Conservation (phyloP, 2,888 invertebrate species). For the Ophion ellenae region DNA sequence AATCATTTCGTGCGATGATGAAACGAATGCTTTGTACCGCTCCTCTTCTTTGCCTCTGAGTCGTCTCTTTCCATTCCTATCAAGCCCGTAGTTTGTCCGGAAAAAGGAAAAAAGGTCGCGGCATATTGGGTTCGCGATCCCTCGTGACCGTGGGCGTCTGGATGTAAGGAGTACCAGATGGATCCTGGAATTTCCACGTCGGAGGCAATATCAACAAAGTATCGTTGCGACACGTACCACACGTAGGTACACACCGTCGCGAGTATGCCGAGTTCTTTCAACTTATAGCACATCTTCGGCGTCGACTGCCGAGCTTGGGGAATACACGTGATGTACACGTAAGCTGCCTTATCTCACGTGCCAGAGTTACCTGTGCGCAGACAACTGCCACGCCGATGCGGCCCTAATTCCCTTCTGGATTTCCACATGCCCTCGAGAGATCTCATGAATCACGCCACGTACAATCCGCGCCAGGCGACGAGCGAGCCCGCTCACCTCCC, state of each 20-base stretch:
- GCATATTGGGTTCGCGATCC: background rate
- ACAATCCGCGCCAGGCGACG: constrained; percentile 55
- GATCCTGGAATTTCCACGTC: constrained; percentile 29
- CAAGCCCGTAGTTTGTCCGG: background rate
- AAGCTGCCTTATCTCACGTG: constrained; percentile 42
- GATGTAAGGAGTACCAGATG: constrained; percentile 22
- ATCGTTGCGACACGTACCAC: constrained; percentile 48
- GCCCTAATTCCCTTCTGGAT: constrained; percentile 38
- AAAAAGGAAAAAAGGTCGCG: background rate
- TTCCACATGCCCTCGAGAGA: constrained; percentile 21
- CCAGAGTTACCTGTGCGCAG: constrained; percentile 41
- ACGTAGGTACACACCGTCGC: constrained; percentile 34
- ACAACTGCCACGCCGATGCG: constrained; percentile 6
- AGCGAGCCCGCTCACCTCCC: constrained; percentile 14
- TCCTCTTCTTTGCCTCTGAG: background rate
- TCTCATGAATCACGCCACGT: constrained; percentile 64
- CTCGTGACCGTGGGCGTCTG: background rate
- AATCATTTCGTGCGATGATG: background rate
- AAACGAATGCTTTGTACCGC: background rate
- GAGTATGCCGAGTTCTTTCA: constrained; percentile 21
- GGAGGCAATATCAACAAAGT: constrained; percentile 42
- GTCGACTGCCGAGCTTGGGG: constrained; percentile 44
- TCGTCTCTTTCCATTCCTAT: background rate
- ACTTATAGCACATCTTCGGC: constrained; percentile 39
- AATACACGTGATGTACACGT: constrained; percentile 49